Evolutionary conservation across 1,140 invertebrate genomes (phyloP), one percentile per base, ranked within the genome.

Genomic region (Trichoplusia ni): DNA sequence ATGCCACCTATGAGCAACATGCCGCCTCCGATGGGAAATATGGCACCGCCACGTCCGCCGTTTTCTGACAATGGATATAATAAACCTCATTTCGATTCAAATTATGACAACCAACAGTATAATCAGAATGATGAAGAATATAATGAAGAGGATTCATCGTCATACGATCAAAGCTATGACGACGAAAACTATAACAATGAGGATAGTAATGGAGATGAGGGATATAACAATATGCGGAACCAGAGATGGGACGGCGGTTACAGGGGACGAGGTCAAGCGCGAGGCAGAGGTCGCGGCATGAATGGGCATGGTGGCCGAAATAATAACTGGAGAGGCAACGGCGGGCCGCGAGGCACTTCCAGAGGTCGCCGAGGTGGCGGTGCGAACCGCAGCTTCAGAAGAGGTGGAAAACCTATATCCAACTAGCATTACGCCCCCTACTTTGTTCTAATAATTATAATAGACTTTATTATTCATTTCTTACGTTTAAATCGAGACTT

Each of bases 1-100:
- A 72, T 69, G 67, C 71, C 69, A 25, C 69, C 70, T 19, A 74
- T 76, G 69, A 54, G 63, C 29, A 69, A 54, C 19, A 69, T 74
- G 67, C 69, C 63, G 8, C 71, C 71, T 33, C n/a, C n/a, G n/a
- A 74, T 79, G 73, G 69, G 63, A 14, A 72, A 68, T 31, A 74
- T 79, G 64, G 69, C 73, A 35, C 75, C 71, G 74, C 63, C 73
- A 31, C 60, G 69, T 25, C 75, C 80, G 47, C 76, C 79, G 18
- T 87, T 81, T 53, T 16, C 67, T 38, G 85, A 87, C 33, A 87
- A 88, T 79, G 85, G 84, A 42, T 90, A 68, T 64, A 86, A 77
- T 62, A 88, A 90, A 78, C 73, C 75, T 8, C 71, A 76, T 51
- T 89, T 70, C 71, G 79, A 89, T 49, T 67, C 73, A 31, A 64